Evolutionary conservation across 2,888 invertebrate species (phyloP), one percentile per base, ranked within the genome.

Genomic region (Calameuta filiformis): DNA sequence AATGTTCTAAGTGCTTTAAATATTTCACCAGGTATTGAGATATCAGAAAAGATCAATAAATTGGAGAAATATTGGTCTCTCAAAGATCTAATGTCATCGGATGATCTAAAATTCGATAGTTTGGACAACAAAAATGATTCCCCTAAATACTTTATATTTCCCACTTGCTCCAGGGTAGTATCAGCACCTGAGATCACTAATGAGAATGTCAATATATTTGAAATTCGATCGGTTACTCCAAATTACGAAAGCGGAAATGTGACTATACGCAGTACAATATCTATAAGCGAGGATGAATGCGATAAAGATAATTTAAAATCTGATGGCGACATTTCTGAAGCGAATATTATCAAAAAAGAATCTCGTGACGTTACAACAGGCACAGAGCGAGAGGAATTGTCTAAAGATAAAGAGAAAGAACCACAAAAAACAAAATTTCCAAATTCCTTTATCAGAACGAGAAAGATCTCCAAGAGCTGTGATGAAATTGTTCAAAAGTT

Each of bases 11-110:
- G 84, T 73, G 84, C 84, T 4, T 73, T 89, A 6, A 84, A 85
- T 73, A 83, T 87, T 4, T 79, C 84, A 0, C 83, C 84, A 6
- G 77, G 76, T 37, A 80, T 81, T n/a, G 77, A 82, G 23, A 74
- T 77, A 12, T 80, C 82, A 9, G 33, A 74, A 35, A 87, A 86
- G 74, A 83, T 86, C n/a, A 89, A 89, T 76, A 87, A 85, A 30
- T 79, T 89, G 15, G 88, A 89, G n/a, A 89, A 89, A 76, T 89
- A 89, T 78, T 89, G 88, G 89, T 89, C 89, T 0, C 73, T 89
- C 68, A 89, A 89, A 69, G 89, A 89, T 77, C 78, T 89, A 1
- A 86, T 87, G 80, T 84, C 86, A 2, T 84, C 83, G 75, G 86
- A 87, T 2, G 85, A 85, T 15, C 69, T 82, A 1, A 83, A 80